A percentile compares a stretch with the other conserved stretches of the same genome.
Conservation (phyloP, 2,113 vertebrate species). For the Edolisoma coerulescens region DNA sequence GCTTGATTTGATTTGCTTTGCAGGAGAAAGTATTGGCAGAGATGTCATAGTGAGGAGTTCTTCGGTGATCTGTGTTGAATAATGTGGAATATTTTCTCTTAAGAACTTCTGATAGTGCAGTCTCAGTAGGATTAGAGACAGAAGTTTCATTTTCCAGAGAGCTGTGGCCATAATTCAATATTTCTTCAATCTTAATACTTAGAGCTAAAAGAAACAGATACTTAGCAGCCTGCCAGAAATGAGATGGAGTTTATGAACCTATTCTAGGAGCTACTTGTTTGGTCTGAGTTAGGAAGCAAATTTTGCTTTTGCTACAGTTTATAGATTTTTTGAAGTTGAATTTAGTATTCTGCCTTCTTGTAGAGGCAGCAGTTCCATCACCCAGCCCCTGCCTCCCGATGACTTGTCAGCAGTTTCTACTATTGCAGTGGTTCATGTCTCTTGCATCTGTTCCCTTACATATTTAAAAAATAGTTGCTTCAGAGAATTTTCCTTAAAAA, state of each 20-base stretch:
- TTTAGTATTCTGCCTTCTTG: background rate
- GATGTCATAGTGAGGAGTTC: background rate
- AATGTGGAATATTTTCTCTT: background rate
- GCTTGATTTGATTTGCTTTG: background rate
- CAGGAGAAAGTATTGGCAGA: background rate
- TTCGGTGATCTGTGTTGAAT: background rate
- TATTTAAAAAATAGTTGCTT: background rate
- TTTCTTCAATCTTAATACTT: background rate
- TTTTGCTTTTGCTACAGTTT: background rate
- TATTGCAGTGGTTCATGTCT: background rate
- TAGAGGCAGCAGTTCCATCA: background rate
- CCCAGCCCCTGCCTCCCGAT: background rate
- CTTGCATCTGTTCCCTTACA: background rate
- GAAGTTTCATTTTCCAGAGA: background rate
- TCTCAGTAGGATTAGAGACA: background rate
- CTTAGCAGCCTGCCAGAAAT: background rate
- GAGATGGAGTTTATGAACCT: background rate
- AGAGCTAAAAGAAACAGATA: background rate
- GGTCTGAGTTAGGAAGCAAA: background rate
- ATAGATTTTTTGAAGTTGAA: background rate
- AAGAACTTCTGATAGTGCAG: background rate
- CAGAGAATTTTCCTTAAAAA: conserved; percentile 1
- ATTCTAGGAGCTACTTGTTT: background rate
- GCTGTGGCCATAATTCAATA: background rate
- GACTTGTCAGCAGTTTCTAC: background rate